phyloP scores from a whole-genome alignment of 2,888 invertebrate species.

The Tillus elongatus region DNA sequence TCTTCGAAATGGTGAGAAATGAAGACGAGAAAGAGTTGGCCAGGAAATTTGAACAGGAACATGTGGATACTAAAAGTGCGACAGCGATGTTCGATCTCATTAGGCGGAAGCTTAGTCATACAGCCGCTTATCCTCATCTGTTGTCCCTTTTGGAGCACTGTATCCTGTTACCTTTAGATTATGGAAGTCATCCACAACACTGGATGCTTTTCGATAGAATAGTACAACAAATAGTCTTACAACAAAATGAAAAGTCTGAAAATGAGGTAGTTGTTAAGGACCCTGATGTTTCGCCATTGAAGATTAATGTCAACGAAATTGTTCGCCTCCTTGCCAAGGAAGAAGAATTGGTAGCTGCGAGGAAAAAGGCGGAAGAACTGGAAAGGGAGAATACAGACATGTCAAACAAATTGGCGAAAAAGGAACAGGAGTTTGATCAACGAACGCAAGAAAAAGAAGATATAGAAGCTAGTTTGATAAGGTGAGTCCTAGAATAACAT shows the following conservation, averaged over 20 bases:
- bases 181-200: constrained; percentile 79
- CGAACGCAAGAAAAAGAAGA: constrained; percentile 89
- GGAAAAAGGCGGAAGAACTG: constrained; percentile 76
- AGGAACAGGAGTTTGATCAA: constrained; percentile 86
- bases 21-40: constrained; percentile 94
- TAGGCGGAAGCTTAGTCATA: constrained; percentile 79
- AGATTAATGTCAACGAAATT: constrained; percentile 85
- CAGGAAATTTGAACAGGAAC: constrained; percentile 80
- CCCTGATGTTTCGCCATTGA: constrained; percentile 76
- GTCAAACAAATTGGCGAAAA: constrained; percentile 77
- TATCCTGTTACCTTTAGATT: constrained; percentile 75
- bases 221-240: constrained; percentile 86
- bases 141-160: constrained; percentile 84
- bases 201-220: constrained; percentile 93
- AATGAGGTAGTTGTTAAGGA: constrained; percentile 47
- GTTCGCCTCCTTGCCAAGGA: constrained; percentile 87
- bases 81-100: constrained; percentile 86
- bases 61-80: constrained; percentile 91
- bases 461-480: constrained; percentile 68
- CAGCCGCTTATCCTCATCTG: constrained; percentile 88
- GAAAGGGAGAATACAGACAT: constrained; percentile 85
- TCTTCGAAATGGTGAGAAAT: constrained; percentile 95
- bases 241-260: constrained; percentile 45
- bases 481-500: no score
- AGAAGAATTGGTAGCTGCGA: constrained; percentile 80